Evolutionary conservation across 2,888 invertebrate species (phyloP).

Genomic region (Platycheirus albimanus): DNA sequence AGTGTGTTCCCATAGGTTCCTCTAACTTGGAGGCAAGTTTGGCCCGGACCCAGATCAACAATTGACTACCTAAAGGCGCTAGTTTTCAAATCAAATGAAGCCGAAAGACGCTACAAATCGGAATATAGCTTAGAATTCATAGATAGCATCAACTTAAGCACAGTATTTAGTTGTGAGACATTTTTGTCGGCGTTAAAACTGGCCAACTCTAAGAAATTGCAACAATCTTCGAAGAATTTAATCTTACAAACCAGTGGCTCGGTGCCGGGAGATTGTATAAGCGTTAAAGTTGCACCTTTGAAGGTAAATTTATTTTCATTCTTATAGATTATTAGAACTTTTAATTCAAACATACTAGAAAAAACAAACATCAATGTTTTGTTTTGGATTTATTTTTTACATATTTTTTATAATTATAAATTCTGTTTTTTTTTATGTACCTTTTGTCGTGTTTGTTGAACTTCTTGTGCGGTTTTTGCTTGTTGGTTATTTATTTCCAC

Average conservation of each 20-base stretch:
- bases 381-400: too few species aligned
- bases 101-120: conserved; percentile 79
- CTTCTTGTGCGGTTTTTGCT: too few species aligned
- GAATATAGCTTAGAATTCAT: conserved; percentile 78
- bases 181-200: conserved; percentile 81
- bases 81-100: conserved; percentile 78
- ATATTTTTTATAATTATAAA: neutral
- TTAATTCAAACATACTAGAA: conserved; percentile 24
- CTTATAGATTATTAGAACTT: neutral
- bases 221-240: conserved; percentile 79
- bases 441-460: conserved; percentile 27
- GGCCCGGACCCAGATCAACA: conserved; percentile 80
- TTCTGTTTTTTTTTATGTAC: conserved; percentile 11
- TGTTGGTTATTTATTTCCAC: too few species aligned
- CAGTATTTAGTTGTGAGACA: conserved; percentile 81
- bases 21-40: conserved; percentile 79
- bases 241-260: conserved; percentile 73
- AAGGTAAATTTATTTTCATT: conserved; percentile 77
- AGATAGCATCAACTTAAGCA: conserved; percentile 78
- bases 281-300: conserved; percentile 78
- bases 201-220: conserved; percentile 78
- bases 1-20: conserved; percentile 78
- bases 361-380: conserved; percentile 17
- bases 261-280: conserved; percentile 33
- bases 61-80: conserved; percentile 81